These are phyloP conservation scores for Drosophila engyochracea DNA, from an alignment of 2,888 invertebrate genomes.

Conservation along the genomic window DNA sequence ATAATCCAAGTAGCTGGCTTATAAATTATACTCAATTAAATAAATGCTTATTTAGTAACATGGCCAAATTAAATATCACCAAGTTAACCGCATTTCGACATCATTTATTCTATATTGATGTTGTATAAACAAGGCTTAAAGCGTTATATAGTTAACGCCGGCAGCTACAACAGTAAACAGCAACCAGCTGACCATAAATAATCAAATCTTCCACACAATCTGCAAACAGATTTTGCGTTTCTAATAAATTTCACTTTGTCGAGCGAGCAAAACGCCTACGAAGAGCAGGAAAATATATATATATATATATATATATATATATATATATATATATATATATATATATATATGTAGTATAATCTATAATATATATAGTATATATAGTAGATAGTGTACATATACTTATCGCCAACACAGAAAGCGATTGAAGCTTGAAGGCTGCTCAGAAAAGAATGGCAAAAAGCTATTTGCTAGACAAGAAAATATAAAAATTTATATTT, in stretches of 20 bases:
- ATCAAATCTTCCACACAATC: conserved; percentile 77
- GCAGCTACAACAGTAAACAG: conserved; percentile 34
- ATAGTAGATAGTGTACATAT: conserved; percentile 14
- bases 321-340: conserved; percentile 24
- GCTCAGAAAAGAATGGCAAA: conserved; percentile 39
- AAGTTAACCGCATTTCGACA: neutral
- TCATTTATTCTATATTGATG: neutral
- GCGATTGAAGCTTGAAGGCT: conserved; percentile 51
- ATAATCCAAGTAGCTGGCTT: neutral
- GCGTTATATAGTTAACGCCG: conserved; percentile 11
- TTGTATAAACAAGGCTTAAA: conserved; percentile 8
- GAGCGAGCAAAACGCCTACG: conserved; percentile 37
- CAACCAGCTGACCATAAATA: conserved; percentile 72
- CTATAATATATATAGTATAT: conserved; percentile 12
- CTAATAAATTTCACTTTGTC: conserved; percentile 81
- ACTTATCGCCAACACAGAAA: conserved; percentile 7
- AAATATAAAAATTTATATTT: conserved; percentile 71
- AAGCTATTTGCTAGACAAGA: conserved; percentile 66
- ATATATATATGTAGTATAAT: neutral
- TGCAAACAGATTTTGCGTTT: conserved; percentile 79
- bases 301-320: conserved; percentile 11
- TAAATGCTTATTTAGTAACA: neutral
- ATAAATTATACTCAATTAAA: neutral
- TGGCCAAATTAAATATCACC: neutral
- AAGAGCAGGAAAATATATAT: conserved; percentile 13